Base-by-base conservation (phyloP, 2,888 invertebrate species). In the Erebia epiphron region DNA sequence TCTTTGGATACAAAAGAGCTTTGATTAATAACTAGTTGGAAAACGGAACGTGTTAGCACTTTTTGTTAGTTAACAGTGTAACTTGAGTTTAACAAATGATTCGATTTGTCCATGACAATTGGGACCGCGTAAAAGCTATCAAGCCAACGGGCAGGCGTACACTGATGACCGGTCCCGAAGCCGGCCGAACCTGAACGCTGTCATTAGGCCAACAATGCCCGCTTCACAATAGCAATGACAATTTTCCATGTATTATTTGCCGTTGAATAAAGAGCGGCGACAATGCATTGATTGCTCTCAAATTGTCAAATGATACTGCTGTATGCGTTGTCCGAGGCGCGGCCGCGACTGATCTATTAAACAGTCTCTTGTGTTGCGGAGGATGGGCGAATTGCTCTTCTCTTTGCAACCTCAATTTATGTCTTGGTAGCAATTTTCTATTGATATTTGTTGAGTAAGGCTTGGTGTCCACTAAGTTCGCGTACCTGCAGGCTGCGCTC, bases 271-370 rank as follows among this genome's bases (percentile, higher is more conserved):
- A 92, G 92, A 86, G 89, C 92, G 93, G 91, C 87, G 93, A 93
- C 93, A 93, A 93, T 88, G 90, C 89, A 86, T 83, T 91, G 93
- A 93, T 92, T 93, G 93, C 92, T 93, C 91, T 85, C 93, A 91
- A 93, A 93, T 93, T 93, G 93, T 93, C 92, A 89, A 90, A 93
- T 92, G 93, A 92, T 92, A 92, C 92, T 88, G 83, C 82, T 84
- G 86, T 89, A 87, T 90, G 91, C 90, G 91, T 91, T 91, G 90
- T 91, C 79, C 82, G 84, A 78, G 90, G 85, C 88, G 90, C 90
- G 89, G 90, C 92, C 82, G 86, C 81, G 82, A 80, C 35, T 74
- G 75, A 71, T 85, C 88, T 89, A 90, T 90, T 90, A 90, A 91
- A 87, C 83, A 80, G 63, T 72, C 72, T 75, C 69, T 58, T 69